Conservation (phyloP, 2,797 vertebrate genomes). For the Thaleichthys pacificus region DNA sequence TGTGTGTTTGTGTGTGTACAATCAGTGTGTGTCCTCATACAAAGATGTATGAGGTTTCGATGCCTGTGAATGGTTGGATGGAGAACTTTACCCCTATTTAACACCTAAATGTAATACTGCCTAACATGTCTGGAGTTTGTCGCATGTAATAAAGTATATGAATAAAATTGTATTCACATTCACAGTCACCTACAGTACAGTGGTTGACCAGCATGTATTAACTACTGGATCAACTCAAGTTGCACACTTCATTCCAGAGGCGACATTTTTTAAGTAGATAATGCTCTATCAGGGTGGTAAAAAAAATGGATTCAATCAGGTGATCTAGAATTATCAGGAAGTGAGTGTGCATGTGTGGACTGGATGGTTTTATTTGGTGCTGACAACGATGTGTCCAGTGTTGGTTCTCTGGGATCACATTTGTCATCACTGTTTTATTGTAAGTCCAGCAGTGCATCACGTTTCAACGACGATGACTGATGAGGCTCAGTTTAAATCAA, state of each 20-base stretch:
- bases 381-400: constrained; percentile 2
- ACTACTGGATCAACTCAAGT: too few relatives aligned
- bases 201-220: not conserved
- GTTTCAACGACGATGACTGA: not conserved
- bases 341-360: not conserved
- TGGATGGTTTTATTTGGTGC: constrained; percentile 10
- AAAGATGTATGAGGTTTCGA: not conserved
- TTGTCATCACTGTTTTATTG: constrained; percentile 10
- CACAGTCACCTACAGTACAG: not conserved
- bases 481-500: not conserved
- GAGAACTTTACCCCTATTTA: not conserved
- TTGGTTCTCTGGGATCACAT: not conserved
- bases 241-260: too few relatives aligned
- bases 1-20: not conserved
- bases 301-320: too few relatives aligned
- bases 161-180: too few relatives aligned
- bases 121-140: too few relatives aligned
- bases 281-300: too few relatives aligned
- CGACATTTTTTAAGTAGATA: too few relatives aligned
- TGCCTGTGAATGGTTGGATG: not conserved
- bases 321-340: too few relatives aligned
- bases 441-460: not conserved
- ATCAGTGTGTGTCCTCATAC: not conserved
- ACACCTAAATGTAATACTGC: too few relatives aligned
- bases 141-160: too few relatives aligned